Percentiles rank a stretch among this genome's conserved stretches.
phyloP scores from a whole-genome alignment of 2,797 vertebrate genomes.

The Chlorospingus semifuscus region DNA sequence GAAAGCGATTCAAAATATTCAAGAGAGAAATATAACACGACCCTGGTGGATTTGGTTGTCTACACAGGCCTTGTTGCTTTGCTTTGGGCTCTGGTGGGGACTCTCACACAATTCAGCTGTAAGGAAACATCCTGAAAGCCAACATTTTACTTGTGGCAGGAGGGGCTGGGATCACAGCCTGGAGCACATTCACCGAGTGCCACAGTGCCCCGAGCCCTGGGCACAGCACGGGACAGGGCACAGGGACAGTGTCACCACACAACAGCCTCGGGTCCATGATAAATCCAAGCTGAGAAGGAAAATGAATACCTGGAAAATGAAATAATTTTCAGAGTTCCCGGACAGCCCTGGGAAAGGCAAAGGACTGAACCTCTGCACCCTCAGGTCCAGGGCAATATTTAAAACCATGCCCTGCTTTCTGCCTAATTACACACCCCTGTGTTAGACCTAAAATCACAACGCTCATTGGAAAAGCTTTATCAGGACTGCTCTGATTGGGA shows the following conservation, averaged over 20 bases:
- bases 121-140: background rate
- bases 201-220: fast-evolving
- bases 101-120: background rate
- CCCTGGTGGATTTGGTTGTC: background rate
- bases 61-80: background rate
- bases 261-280: fast-evolving
- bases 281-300: background rate
- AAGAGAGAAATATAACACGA: background rate
- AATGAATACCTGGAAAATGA: background rate
- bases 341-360: background rate
- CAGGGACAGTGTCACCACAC: background rate
- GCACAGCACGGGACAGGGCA: background rate
- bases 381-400: background rate
- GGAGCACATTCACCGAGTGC: fast-evolving
- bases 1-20: background rate
- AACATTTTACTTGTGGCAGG: background rate
- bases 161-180: background rate
- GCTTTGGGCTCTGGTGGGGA: background rate
- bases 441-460: background rate
- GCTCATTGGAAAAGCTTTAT: background rate
- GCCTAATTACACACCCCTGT: background rate
- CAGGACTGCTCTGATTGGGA: background rate
- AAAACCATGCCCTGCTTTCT: background rate
- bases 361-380: background rate
- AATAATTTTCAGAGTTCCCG: background rate